These are phyloP conservation scores for Amblyornis subalaris DNA, from an alignment of 2,113 vertebrate species.

Conservation along the genomic window DNA sequence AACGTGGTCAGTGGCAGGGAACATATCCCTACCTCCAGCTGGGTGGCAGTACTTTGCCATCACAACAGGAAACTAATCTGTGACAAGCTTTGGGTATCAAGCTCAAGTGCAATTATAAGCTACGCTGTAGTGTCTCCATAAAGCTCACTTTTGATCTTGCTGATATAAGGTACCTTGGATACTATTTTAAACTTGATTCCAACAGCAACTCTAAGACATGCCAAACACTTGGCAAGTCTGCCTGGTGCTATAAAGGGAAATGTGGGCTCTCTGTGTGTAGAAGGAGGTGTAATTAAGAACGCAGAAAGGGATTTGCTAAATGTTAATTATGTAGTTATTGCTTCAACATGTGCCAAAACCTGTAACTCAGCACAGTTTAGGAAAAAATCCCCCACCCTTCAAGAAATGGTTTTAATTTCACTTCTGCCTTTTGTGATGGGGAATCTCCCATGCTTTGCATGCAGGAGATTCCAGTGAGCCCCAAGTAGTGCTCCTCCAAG, in stretches of 20 bases:
- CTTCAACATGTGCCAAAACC: slow-evolving; percentile 56
- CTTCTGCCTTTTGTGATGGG: background rate
- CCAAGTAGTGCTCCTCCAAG: background rate
- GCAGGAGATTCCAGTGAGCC: background rate
- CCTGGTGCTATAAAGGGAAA: slow-evolving; percentile 60
- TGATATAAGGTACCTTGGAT: slow-evolving; percentile 41
- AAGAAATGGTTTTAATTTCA: slow-evolving; percentile 33
- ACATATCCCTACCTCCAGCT: slow-evolving; percentile 69
- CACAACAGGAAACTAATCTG: slow-evolving; percentile 73
- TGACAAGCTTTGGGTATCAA: slow-evolving; percentile 34
- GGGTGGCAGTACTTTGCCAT: slow-evolving; percentile 73
- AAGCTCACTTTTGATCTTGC: slow-evolving; percentile 32
- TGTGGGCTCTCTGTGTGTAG: slow-evolving; percentile 24
- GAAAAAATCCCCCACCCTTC: background rate
- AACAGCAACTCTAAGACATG: slow-evolving; percentile 43
- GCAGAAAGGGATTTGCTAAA: slow-evolving; percentile 65
- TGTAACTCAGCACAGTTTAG: slow-evolving; percentile 53
- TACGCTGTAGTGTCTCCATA: background rate
- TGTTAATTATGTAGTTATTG: slow-evolving; percentile 64
- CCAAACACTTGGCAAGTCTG: slow-evolving; percentile 59
- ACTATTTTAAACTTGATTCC: slow-evolving; percentile 35
- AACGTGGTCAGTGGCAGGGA: slow-evolving; percentile 71
- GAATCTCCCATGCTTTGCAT: background rate
- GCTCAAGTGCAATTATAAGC: slow-evolving; percentile 32
- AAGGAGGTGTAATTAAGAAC: slow-evolving; percentile 60